A percentile compares a stretch with the other conserved stretches of the same genome.
Conservation (phyloP, 1,140 invertebrate genomes). For the Pogonomyrmex californicus region DNA sequence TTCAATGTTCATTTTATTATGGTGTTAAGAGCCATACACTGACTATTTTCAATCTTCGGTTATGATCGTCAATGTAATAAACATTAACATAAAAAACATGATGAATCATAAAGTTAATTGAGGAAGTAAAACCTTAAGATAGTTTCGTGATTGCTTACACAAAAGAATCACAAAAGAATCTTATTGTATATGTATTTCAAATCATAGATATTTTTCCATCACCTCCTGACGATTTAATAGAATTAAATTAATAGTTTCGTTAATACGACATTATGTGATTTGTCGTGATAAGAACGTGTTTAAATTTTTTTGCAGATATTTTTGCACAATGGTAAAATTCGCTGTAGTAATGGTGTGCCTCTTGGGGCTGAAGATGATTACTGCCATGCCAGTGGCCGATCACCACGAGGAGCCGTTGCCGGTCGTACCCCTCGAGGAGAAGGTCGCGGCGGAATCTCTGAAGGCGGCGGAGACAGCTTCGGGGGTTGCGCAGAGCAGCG, state of each 20-base stretch:
- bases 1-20: not conserved
- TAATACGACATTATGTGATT: not conserved
- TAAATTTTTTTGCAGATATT: conserved; percentile 69
- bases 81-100: not conserved
- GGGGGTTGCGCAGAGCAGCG: not conserved
- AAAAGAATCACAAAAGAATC: not conserved
- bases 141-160: not conserved
- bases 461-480: not conserved
- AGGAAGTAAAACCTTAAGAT: not conserved
- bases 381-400: conserved; percentile 81
- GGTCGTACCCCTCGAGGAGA: conserved; percentile 68
- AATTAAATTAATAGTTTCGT: not conserved
- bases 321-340: conserved; percentile 78
- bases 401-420: conserved; percentile 57
- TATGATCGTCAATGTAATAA: not conserved
- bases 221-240: not conserved
- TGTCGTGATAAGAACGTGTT: too few species aligned
- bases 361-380: conserved; percentile 74
- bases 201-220: not conserved
- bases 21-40: not conserved
- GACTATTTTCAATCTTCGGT: not conserved
- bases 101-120: not conserved
- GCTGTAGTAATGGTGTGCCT: conserved; percentile 79
- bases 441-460: conserved; percentile 17
- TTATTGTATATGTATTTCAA: not conserved